Evolutionary conservation across 2,888 invertebrate species (phyloP).

Genomic region (Lasioglossum oenotherae): DNA sequence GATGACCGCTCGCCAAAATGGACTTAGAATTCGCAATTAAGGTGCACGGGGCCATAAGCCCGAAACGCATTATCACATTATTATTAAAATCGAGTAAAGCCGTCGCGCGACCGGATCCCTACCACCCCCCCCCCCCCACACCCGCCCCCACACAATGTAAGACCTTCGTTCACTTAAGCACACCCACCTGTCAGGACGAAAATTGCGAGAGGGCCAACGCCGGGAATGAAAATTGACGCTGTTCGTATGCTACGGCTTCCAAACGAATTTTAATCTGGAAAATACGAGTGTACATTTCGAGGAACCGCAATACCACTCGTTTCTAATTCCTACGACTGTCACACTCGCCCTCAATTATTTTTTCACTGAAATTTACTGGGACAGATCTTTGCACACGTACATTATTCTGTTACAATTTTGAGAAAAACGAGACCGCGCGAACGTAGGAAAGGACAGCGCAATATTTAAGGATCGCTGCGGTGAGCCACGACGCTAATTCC

Average conservation of each 20-base stretch:
- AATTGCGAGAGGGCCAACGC: conserved; percentile 25
- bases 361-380: not conserved
- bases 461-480: conserved; percentile 49
- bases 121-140: not conserved
- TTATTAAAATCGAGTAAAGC: conserved; percentile 72
- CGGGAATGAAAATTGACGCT: conserved; percentile 49
- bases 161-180: conserved; percentile 57
- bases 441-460: not conserved
- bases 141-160: conserved; percentile 61
- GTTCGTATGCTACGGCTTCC: conserved; percentile 17
- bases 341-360: not conserved
- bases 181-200: conserved; percentile 22
- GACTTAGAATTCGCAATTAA: conserved; percentile 76
- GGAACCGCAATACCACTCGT: conserved; percentile 46
- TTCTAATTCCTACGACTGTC: conserved; percentile 30
- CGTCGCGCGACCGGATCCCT: conserved; percentile 33
- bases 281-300: conserved; percentile 43
- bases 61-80: conserved; percentile 73
- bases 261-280: conserved; percentile 52
- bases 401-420: not conserved
- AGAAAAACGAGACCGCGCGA: no score
- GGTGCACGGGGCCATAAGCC: conserved; percentile 66
- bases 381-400: not conserved
- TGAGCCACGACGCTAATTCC: conserved; percentile 58
- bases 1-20: conserved; percentile 75